Percentiles rank a stretch among this genome's conserved stretches.
Evolutionary conservation across 2,113 vertebrate genomes (phyloP).

Genomic region (Calyptomena viridis): DNA sequence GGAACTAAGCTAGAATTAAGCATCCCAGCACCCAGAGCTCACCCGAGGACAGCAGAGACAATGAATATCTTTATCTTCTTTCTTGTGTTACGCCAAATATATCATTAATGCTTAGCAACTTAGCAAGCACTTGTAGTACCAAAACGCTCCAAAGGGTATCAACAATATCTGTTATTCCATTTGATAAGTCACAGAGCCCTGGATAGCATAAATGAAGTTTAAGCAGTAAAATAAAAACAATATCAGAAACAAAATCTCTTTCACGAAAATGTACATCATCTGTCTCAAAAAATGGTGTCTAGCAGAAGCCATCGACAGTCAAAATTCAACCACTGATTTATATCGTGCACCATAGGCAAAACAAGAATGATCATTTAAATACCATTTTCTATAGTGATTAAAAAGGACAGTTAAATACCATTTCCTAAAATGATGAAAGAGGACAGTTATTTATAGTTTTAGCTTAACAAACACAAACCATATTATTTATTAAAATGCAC

Average conservation of each 20-base stretch:
- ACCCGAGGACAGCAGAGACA: not conserved
- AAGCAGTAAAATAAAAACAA: conserved; percentile 22
- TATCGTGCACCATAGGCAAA: not conserved
- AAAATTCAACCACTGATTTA: not conserved
- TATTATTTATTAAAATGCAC: not conserved
- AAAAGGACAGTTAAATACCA: too few species aligned
- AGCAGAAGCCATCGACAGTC: not conserved
- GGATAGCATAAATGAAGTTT: conserved; percentile 9
- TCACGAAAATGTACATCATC: not conserved
- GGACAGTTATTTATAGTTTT: not conserved
- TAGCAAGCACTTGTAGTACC: not conserved
- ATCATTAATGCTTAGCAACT: conserved; percentile 1
- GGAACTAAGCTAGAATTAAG: not conserved
- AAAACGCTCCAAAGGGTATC: not conserved
- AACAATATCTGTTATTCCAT: not conserved
- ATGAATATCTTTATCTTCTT: not conserved
- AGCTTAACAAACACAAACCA: not conserved
- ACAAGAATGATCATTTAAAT: not conserved
- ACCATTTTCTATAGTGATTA: too few species aligned
- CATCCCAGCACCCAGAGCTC: not conserved
- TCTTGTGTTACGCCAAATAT: not conserved
- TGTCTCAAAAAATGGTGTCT: not conserved
- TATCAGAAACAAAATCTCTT: conserved; percentile 33
- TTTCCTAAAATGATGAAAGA: not conserved
- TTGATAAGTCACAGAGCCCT: conserved; percentile 5